A percentile compares a stretch with the other conserved stretches of the same genome.
phyloP scores from a whole-genome alignment of 2,888 invertebrate genomes.

The Pristionchus japonicus region DNA sequence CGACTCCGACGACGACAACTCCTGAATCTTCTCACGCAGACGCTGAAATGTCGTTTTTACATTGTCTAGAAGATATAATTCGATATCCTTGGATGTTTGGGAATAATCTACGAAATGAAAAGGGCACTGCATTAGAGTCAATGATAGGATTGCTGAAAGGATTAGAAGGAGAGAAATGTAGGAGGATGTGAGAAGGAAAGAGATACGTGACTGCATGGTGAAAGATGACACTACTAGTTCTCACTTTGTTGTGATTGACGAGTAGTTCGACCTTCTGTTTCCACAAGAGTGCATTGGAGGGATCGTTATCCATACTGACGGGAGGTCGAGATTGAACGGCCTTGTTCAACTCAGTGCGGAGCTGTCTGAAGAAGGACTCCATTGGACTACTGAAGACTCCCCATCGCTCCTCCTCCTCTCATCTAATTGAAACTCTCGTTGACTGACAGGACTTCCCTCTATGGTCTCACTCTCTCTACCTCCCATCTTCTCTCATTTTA shows the following conservation, averaged over 20 bases:
- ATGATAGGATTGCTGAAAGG: too few species aligned
- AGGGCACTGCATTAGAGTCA: too few species aligned
- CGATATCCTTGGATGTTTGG: too few species aligned
- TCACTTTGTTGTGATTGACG: slow-evolving; percentile 64
- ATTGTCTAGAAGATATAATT: neutral
- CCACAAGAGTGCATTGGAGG: slow-evolving; percentile 59
- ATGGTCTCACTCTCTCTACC: neutral
- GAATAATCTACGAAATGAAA: too few species aligned
- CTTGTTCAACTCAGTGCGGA: slow-evolving; percentile 59
- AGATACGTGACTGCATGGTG: neutral
- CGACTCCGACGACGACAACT: slow-evolving; percentile 49
- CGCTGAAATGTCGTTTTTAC: slow-evolving; percentile 49
- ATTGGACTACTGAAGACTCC: neutral
- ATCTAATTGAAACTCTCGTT: neutral
- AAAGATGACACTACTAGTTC: neutral
- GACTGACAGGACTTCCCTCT: slow-evolving; percentile 3
- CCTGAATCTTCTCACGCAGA: slow-evolving; percentile 61
- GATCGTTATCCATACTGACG: slow-evolving; percentile 51
- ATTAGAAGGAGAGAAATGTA: neutral
- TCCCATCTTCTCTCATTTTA: neutral
- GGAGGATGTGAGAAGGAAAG: neutral
- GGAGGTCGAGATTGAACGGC: slow-evolving; percentile 57
- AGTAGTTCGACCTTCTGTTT: slow-evolving; percentile 64
- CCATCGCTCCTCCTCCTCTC: neutral
- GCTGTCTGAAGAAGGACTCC: slow-evolving; percentile 48